phyloP scores from a whole-genome alignment of 2,113 vertebrate genomes.

The Mungos mungo region DNA sequence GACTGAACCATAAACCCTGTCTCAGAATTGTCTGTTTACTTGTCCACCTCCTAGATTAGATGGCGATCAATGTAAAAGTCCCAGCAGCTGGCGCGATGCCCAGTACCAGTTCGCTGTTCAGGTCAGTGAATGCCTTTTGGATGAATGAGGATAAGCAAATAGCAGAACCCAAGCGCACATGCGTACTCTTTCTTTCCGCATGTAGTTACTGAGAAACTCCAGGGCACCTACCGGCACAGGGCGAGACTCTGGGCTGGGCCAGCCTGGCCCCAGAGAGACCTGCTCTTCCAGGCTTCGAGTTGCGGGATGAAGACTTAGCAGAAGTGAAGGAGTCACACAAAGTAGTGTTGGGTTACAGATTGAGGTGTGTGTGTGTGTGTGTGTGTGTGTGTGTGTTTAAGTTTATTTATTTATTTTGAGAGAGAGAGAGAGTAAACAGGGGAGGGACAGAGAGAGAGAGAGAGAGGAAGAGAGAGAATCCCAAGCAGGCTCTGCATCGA shows the following conservation, averaged over 20 bases:
- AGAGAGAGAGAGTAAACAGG: no score
- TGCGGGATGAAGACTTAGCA: not conserved
- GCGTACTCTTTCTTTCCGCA: not conserved
- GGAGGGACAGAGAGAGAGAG: no score
- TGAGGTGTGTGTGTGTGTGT: not conserved
- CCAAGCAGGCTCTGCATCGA: no score
- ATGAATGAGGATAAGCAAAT: not conserved
- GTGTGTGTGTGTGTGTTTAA: no score
- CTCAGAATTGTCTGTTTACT: conserved; percentile 23
- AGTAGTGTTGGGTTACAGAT: not conserved
- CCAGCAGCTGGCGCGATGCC: not conserved
- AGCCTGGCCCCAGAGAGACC: not conserved
- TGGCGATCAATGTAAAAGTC: not conserved
- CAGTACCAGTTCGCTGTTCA: not conserved
- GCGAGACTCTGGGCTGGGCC: not conserved
- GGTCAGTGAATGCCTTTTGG: not conserved
- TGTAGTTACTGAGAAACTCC: not conserved
- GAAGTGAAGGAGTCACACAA: not conserved
- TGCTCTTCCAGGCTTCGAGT: not conserved
- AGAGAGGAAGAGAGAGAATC: no score
- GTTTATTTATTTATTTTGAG: no score
- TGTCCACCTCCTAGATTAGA: not conserved
- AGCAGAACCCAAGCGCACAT: not conserved
- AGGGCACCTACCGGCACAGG: not conserved
- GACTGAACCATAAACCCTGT: not conserved